Percentiles rank a stretch among this genome's conserved stretches.
Conservation (phyloP, 2,888 invertebrate genomes). For the Eupelmus urozonus region DNA sequence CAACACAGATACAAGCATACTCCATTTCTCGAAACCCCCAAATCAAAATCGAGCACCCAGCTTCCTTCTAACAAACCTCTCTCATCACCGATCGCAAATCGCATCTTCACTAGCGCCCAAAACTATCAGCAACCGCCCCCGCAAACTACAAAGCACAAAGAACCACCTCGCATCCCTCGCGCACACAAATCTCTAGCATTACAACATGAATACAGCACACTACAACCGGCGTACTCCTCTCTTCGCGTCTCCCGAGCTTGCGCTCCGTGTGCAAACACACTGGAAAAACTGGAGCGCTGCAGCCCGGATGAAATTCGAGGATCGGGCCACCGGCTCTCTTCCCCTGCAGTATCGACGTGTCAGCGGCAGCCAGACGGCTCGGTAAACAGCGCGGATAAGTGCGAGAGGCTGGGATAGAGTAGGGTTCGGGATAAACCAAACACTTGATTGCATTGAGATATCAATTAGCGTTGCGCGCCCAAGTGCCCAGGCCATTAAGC, state of each 20-base stretch:
- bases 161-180: neutral
- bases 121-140: no score
- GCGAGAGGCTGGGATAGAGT: neutral
- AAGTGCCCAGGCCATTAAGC: slow-evolving; percentile 4
- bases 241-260: no score
- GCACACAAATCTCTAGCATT: neutral
- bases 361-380: slow-evolving; percentile 72
- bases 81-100: no score
- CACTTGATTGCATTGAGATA: slow-evolving; percentile 75
- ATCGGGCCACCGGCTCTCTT: slow-evolving; percentile 24
- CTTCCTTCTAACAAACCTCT: no score
- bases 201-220: slow-evolving; percentile 11
- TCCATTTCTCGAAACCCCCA: no score
- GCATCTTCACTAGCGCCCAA: no score
- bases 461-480: slow-evolving; percentile 71
- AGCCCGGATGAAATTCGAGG: slow-evolving; percentile 60
- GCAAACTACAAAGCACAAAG: neutral
- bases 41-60: no score
- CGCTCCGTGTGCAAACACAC: slow-evolving; percentile 42
- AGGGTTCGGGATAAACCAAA: slow-evolving; percentile 68
- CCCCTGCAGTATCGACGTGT: slow-evolving; percentile 63
- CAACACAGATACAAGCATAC: no score
- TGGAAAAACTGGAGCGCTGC: slow-evolving; percentile 25
- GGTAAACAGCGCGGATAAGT: slow-evolving; percentile 67
- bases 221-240: no score